These are phyloP conservation scores for Nemurella pictetii DNA, from an alignment of 2,888 invertebrate genomes.

Conservation along the genomic window DNA sequence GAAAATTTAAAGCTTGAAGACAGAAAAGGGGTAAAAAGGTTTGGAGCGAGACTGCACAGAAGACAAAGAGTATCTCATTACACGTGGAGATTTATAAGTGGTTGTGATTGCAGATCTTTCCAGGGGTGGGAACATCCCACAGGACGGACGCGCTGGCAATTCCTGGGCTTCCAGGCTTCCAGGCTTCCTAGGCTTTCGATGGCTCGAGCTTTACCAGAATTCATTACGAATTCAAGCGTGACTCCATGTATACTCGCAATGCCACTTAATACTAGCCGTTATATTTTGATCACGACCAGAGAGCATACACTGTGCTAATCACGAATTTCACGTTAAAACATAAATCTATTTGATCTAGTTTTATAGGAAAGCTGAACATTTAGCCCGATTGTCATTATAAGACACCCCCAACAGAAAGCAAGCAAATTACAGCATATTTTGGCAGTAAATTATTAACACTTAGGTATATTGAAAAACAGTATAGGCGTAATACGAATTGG, in stretches of 20 bases:
- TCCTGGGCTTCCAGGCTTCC: too few species aligned
- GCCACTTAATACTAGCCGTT: neutral
- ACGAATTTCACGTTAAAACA: neutral
- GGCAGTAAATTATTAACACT: neutral
- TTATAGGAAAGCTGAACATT: neutral
- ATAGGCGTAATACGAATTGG: neutral
- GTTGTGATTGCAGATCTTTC: slow-evolving; percentile 34
- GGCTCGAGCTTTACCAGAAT: neutral
- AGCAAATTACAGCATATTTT: neutral
- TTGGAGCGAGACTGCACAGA: slow-evolving; percentile 23
- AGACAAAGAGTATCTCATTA: slow-evolving; percentile 41
- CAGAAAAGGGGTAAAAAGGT: slow-evolving; percentile 24
- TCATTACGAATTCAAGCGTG: slow-evolving; percentile 13
- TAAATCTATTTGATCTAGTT: neutral
- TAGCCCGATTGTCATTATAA: neutral
- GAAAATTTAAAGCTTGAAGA: slow-evolving; percentile 38
- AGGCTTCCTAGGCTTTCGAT: neutral
- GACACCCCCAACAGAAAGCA: neutral
- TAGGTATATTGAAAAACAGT: too few species aligned
- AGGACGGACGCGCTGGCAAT: neutral
- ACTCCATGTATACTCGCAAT: neutral
- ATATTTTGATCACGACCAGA: neutral
- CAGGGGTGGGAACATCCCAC: neutral
- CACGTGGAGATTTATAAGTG: slow-evolving; percentile 38
- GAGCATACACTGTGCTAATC: neutral